Evolutionary conservation across 2,113 vertebrate genomes (phyloP).

Genomic region (Aplodontia rufa): DNA sequence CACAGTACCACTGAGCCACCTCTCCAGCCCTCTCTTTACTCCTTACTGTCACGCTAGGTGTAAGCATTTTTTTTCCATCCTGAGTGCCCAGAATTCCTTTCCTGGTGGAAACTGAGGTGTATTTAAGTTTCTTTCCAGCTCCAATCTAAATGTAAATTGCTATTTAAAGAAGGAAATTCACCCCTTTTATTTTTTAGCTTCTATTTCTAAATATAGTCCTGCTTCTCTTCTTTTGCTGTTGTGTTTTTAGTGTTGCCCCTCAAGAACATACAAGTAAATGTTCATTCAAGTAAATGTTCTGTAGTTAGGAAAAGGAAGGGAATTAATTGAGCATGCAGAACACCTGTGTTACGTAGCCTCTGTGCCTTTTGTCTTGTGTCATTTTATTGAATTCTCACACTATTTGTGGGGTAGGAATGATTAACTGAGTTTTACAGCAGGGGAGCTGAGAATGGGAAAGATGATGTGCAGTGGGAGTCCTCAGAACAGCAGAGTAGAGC

Average conservation of each 20-base stretch:
- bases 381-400: background rate
- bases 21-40: background rate
- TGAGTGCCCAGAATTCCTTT: slow-evolving; percentile 29
- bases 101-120: background rate
- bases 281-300: background rate
- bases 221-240: background rate
- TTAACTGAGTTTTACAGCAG: no score
- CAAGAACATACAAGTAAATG: background rate
- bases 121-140: slow-evolving; percentile 34
- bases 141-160: background rate
- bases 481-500: background rate
- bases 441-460: background rate
- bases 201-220: background rate
- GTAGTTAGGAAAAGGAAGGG: background rate
- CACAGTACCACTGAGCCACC: no score
- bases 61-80: background rate
- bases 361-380: background rate
- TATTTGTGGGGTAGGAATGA: no score
- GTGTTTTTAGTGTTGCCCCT: background rate
- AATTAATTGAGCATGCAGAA: background rate
- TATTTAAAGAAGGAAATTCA: background rate
- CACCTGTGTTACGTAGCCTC: background rate
- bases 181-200: background rate
- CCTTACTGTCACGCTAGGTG: background rate
- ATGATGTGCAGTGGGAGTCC: no score